Base-by-base conservation (phyloP, 2,797 vertebrate genomes). In the Hippocampus kuda region DNA sequence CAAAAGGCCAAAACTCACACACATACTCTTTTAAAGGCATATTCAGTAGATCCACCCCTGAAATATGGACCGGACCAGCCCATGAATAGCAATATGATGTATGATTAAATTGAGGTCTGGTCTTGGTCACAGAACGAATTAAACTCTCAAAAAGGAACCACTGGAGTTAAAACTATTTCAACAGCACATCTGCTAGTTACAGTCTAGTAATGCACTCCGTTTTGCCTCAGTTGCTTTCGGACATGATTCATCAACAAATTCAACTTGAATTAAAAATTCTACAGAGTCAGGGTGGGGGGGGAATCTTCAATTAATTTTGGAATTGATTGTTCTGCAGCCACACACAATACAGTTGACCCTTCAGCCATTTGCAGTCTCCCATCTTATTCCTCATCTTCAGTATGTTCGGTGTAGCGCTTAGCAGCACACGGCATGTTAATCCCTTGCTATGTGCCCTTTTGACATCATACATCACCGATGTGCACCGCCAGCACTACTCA, bases 401-500 rank as follows among this genome's bases (percentile, higher is more conserved):
- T 79, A 54, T 77, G 75, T 82, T 78, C 16, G 18, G n/a, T 70
- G 64, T 63, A 64, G 77, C 27, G 62, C 73, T 80, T 68, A 83
- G 68, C 74, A 66, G 64, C 75, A 79, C 75, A 76, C 74, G 73
- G 71, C 77, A 77, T 77, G 74, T 81, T 89, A 84, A 88, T 88
- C 85, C 83, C 74, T 81, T 59, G 66, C 74, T 79, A 72, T 84
- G 75, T 79, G 82, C 77, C 82, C 88, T 83, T 86, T 87, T 88
- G 86, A 85, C 85, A 84, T 85, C 81, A 82, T 79, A 76, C 78
- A 79, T 85, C 73, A 84, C 75, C 81, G 79, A 80, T 85, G 75
- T 88, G 81, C 81, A 75, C 53, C 72, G 71, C 72, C 38, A 83
- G 81, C 81, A 80, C 70, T 66, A 60, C 77, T 78, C 80, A 79